These are phyloP conservation scores for Auanema sp. DNA, from an alignment of 2,888 invertebrate species.

Conservation along the genomic window DNA sequence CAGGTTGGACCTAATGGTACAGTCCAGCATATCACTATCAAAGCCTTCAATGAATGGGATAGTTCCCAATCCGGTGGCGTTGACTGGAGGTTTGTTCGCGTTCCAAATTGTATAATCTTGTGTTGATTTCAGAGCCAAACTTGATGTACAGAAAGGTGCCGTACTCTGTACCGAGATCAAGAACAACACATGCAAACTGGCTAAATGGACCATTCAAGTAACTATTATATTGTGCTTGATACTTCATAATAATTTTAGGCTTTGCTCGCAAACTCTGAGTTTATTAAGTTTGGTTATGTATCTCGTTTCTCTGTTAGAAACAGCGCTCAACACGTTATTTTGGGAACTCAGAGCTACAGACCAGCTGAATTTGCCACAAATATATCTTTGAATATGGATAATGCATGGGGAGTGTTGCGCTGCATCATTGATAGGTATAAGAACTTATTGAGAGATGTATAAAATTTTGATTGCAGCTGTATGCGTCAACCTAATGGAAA, in stretches of 20 bases:
- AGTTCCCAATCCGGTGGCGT: constrained; percentile 91
- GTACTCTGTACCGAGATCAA: constrained; percentile 95
- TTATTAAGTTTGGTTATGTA: constrained; percentile 98
- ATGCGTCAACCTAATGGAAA: constrained; percentile 59
- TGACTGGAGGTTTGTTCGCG: constrained; percentile 79
- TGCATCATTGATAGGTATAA: constrained; percentile 81
- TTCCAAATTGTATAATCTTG: background rate
- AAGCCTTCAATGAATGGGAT: constrained; percentile 99
- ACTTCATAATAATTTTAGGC: constrained; percentile 67
- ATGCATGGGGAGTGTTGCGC: constrained; percentile 93
- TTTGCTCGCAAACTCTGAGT: constrained; percentile 90
- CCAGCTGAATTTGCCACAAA: constrained; percentile 97
- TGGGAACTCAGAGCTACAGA: constrained; percentile 89
- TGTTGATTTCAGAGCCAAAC: constrained; percentile 73
- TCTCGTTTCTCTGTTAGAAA: constrained; percentile 89
- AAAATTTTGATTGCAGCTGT: constrained; percentile 32
- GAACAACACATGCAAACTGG: constrained; percentile 98
- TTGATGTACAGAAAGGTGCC: constrained; percentile 95
- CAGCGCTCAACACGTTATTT: constrained; percentile 74
- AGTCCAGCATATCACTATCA: constrained; percentile 86
- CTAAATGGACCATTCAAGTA: constrained; percentile 88
- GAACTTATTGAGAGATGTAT: background rate
- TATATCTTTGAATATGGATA: constrained; percentile 98
- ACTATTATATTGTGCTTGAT: background rate
- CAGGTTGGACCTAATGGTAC: constrained; percentile 73